Conservation (phyloP, 2,113 vertebrate species). For the Ceuthmochares aereus region DNA sequence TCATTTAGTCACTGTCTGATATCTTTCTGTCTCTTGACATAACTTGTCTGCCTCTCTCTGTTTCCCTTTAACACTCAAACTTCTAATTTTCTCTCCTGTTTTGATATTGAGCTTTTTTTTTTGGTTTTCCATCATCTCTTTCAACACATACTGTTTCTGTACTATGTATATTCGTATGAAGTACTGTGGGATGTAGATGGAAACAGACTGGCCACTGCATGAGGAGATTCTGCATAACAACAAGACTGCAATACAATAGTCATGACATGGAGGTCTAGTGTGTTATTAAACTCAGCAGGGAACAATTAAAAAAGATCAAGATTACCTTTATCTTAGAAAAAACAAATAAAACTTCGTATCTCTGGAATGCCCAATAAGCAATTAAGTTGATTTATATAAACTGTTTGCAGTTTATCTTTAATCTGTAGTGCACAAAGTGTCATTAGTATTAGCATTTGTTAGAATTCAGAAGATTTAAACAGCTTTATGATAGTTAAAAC, state of each 20-base stretch:
- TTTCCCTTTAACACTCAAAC: not conserved
- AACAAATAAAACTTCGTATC: not conserved
- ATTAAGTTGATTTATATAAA: not conserved
- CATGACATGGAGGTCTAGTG: rapidly evolving
- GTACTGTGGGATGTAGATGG: not conserved
- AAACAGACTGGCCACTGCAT: not conserved
- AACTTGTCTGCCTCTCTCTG: not conserved
- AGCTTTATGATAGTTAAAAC: not conserved
- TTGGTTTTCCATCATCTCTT: not conserved
- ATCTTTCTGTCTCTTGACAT: not conserved
- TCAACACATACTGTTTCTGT: rapidly evolving
- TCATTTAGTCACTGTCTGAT: not conserved
- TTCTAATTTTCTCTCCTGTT: not conserved
- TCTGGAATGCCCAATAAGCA: not conserved
- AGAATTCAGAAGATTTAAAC: not conserved
- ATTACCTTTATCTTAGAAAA: not conserved
- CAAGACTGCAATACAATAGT: not conserved
- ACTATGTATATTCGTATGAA: not conserved
- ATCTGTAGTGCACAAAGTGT: not conserved
- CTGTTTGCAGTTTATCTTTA: not conserved
- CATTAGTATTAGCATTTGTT: not conserved
- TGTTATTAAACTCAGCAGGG: not conserved
- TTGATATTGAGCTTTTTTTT: rapidly evolving
- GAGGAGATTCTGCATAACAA: not conserved
- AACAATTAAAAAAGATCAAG: not conserved